Evolutionary conservation across 2,113 vertebrate genomes (phyloP), one percentile per base, ranked within the genome.

Genomic region (Apodemus speciosus): DNA sequence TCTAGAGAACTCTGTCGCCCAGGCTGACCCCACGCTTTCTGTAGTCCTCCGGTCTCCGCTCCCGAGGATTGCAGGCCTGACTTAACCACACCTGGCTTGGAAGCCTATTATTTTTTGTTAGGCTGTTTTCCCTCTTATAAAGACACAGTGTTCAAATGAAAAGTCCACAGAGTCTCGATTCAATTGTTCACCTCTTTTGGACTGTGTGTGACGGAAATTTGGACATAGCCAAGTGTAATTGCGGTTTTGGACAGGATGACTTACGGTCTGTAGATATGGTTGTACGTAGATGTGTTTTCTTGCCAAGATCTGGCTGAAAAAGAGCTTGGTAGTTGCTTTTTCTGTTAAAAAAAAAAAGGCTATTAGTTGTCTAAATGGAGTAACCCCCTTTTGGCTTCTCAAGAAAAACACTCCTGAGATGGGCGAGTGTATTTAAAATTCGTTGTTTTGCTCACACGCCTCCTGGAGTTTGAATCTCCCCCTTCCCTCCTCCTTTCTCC

Each of bases 401-500:
- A 95, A 96, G 95, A 95, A 76, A 96, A 97, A 90, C 49, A 93
- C 90, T 97, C 97, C 69, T 64, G 21, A 85, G 95, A 88, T 93
- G 92, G 90, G 58, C 81, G 73, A 94, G 94, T 90, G 15, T 60
- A 11, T 92, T 95, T 95, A 93, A 97, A 95, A 96, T 90, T 86
- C 51, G 62, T 40, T 20, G 35, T 91, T 94, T 69, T 40, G 46
- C 92, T 92, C 76, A 13, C 2, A 71, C 75, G 85, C 51, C 14
- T 79, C 11, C 91, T 85, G 51, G 51, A 90, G 87, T 35, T n/a
- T 40, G 15, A 49, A 11, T 40, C 30, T 43, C 51, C 40, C 27
- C 10, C 11, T 30, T 15, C 3, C 93, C 97, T 89, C 58, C 93
- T 10, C 96, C 58, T 5, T 23, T 9, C 46, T 38, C 32, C 0